Base-by-base conservation (phyloP, 2,888 invertebrate species). In the Dasypolia templi region DNA sequence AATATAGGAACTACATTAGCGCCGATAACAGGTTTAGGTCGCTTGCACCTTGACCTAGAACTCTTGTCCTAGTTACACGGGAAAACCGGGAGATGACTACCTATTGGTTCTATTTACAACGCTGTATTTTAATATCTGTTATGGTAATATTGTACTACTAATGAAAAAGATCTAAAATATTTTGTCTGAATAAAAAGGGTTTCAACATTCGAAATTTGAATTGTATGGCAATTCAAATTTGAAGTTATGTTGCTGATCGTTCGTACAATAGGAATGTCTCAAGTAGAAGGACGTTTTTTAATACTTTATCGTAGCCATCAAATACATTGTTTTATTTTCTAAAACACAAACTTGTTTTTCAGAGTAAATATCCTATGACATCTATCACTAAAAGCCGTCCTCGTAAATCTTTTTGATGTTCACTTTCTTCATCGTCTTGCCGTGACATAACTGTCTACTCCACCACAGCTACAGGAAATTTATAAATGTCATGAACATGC, bases 21-120 rank as follows among this genome's bases (percentile, higher is more conserved):
- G 84, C 80, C 89, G 82, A 87, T 93, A 93, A 92, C 87, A 83
- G 67, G 87, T 88, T 92, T 90, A 91, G 76, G 26, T 44, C 66
- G 62, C n/a, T 66, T 51, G 55, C 56, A 83, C 90, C 90, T 88
- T 91, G 90, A 88, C 88, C 89, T 53, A 77, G 26, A 72, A 72
- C 72, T 81, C 86, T 82, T 86, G 88, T 67, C 83, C 88, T 70
- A 83, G 69, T 83, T 86, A 81, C 66, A 61, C 64, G 49, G 65
- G 63, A 53, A 70, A 77, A 65, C 42, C 11, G 63, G 63, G 51
- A 66, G 29, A 39, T 59, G 19, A 26, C 32, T 67, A 65, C 62
- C 35, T 49, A 14, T 19, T 44, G 17, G 58, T 49, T 59, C 29
- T 62, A 72, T 69, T 69, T 73, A 59, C 44, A 72, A 29, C 32